These are phyloP conservation scores for Poicephalus meyeri DNA, from an alignment of 2,113 vertebrate species.

Conservation along the genomic window DNA sequence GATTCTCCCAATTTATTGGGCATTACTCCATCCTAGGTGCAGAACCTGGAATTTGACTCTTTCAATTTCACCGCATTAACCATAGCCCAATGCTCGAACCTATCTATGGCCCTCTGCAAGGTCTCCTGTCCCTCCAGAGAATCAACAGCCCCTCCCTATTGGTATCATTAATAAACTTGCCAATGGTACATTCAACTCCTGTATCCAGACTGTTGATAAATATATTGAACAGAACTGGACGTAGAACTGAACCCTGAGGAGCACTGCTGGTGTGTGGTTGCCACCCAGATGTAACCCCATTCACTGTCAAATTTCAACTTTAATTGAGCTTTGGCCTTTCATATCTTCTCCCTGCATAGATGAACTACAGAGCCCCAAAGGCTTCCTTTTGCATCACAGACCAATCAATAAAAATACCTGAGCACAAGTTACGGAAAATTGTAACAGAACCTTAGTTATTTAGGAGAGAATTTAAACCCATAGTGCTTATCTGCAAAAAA, in stretches of 20 bases:
- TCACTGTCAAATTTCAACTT: background rate
- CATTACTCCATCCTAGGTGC: background rate
- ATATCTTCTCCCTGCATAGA: background rate
- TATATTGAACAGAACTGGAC: background rate
- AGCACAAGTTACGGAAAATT: background rate
- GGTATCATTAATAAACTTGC: background rate
- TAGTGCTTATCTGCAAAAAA: background rate
- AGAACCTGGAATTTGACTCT: background rate
- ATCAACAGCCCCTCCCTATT: background rate
- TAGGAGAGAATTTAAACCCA: background rate
- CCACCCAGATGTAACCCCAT: background rate
- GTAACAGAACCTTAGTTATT: background rate
- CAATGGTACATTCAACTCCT: background rate
- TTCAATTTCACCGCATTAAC: background rate
- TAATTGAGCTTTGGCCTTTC: background rate
- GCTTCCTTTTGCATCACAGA: background rate
- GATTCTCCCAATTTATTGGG: background rate
- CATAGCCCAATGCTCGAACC: background rate
- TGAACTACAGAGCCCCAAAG: background rate
- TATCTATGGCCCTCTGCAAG: background rate
- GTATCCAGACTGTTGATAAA: background rate
- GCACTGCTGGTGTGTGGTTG: rapidly evolving
- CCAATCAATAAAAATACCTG: background rate
- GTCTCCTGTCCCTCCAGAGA: background rate
- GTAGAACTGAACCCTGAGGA: background rate